Conservation (phyloP, 2,113 vertebrate species). For the Podilymbus podiceps region DNA sequence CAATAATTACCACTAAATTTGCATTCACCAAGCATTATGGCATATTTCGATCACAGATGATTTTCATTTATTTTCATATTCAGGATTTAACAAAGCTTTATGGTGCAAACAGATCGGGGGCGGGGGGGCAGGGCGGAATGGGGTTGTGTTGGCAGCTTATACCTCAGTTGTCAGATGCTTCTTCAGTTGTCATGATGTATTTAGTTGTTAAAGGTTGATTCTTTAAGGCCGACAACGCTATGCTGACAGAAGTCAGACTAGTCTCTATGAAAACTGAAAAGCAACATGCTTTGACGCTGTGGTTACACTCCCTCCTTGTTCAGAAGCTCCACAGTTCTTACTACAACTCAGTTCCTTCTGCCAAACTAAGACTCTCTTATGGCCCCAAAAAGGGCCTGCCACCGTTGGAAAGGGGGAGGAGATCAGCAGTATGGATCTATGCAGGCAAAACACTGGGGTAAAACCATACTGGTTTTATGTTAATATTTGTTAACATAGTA, state of each 20-base stretch:
- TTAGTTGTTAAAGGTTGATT: background rate
- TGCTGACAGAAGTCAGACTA: background rate
- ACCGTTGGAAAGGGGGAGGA: background rate
- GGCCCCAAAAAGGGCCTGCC: background rate
- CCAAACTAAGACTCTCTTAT: background rate
- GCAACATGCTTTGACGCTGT: background rate
- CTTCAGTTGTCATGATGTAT: background rate
- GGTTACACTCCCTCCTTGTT: background rate
- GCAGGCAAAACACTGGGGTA: background rate
- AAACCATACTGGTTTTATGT: background rate
- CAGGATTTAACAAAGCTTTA: background rate
- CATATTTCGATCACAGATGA: background rate
- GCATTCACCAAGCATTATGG: background rate
- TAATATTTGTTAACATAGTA: background rate
- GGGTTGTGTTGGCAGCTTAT: background rate
- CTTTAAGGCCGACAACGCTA: background rate
- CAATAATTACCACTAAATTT: background rate
- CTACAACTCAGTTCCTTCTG: background rate
- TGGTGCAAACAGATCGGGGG: background rate
- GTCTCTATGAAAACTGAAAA: background rate
- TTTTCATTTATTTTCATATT: background rate
- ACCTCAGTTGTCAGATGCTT: background rate
- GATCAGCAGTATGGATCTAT: background rate
- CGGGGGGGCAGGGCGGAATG: too few relatives aligned
- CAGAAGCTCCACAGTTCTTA: background rate